Base-by-base conservation (phyloP, 2,113 vertebrate genomes). In the Cinclus mexicanus region DNA sequence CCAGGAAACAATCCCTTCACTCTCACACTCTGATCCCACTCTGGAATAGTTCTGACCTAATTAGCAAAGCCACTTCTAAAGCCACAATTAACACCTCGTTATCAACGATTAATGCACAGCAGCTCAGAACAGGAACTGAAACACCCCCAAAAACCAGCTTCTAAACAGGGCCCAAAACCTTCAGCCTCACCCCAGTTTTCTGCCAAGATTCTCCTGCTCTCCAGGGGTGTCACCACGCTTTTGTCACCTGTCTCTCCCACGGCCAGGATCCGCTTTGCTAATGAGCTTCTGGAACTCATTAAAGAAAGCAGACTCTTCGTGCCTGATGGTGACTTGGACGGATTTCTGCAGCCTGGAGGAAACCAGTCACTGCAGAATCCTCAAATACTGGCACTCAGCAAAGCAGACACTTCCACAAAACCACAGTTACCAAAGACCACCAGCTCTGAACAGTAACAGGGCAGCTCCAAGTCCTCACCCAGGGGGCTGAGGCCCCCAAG, bases 241-340 rank as follows among this genome's bases (percentile, higher is more conserved):
- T 13, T 49, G 44, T 21, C 39, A 9, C 24, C 53, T 15, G 44
- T 13, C 35, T 44, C 39, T 64, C 25, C 33, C 49, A 31, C 1
- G 6, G 33, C 16, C 31, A 57, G 49, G 61, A 37, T 7, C 61
- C 52, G 46, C 37, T 67, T 39, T 61, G 37, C 56, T 61, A 75
- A 61, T 1, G 24, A 94, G 42, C 41, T 70, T 5, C 35, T 50
- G 60, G 41, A 64, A 46, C 37, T 75, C 67, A 6, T 22, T 19
- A 56, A 44, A 80, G 50, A 16, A 33, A 70, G 17, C 19, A 41
- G 26, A 25, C 61, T 55, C 37, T 7, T 29, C 21, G 14, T 2
- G 3, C 23, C 18, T 39, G 33, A 19, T 11, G 22, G n/a, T 4
- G 29, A 5, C 26, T n/a, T n/a, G 50, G 41, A 39, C 0, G 8